Evolutionary conservation across 2,113 vertebrate species (phyloP), one percentile per base, ranked within the genome.

Genomic region (Alethe diademata): DNA sequence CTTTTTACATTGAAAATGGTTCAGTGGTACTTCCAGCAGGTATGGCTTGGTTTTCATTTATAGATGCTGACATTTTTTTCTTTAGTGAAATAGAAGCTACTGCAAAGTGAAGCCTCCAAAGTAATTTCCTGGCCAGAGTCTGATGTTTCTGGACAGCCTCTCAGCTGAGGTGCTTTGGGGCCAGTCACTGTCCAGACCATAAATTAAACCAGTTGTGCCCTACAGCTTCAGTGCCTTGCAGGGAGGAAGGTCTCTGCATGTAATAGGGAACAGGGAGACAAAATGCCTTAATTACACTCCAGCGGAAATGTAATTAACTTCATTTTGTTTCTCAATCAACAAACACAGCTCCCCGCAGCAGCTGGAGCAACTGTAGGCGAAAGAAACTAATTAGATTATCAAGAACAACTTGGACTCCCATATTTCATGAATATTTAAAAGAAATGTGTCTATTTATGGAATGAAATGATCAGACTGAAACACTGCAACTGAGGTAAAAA

Each of bases 381-480:
- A 88, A 64, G n/a, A 85, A 88, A 88, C 36, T 66, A 73, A 92
- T 66, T 14, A 81, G 35, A 75, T 65, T 82, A 89, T 51, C 36
- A 69, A 61, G 29, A 85, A 61, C 40, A 82, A 72, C 23, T 53
- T 53, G 33, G 86, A 51, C 43, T 78, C 72, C 24, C 60, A 4
- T 58, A 80, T 76, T 74, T 66, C 65, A 80, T 71, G 6, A 89
- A 87, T 90, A 86, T 90, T 88, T 74, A 80, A 83, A 81, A 88
- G 12, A 62, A 88, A 64, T 25, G 22, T 12, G 38, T 51, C 23
- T 79, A 53, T 85, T 83, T 50, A 33, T 67, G 51, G 35, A 95
- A 83, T n/a, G 2, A 82, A 85, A 87, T 24, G 0, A 94, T 80
- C 51, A 87, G 48, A 51, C 35, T 73, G 31, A 43, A 57, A 73